Percentiles rank a stretch among this genome's conserved stretches.
Conservation (phyloP, 1,140 invertebrate species). For the Megathymus violae region DNA sequence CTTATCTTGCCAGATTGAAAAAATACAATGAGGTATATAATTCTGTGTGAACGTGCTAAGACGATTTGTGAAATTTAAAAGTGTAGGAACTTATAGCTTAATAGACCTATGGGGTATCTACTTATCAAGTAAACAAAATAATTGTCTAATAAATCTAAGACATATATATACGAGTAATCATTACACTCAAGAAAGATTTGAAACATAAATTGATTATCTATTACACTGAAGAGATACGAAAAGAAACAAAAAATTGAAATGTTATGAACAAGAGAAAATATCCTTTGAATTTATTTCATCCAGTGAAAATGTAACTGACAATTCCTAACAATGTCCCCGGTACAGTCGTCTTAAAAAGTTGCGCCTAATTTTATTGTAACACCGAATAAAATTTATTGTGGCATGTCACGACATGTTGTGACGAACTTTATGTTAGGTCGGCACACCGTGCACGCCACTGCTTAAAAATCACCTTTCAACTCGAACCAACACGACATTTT, state of each 20-base stretch:
- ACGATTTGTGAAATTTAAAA: no score
- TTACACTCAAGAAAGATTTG: no score
- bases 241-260: slow-evolving; percentile 22
- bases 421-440: slow-evolving; percentile 27
- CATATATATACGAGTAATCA: no score
- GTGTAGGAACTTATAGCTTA: no score
- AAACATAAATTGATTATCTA: no score
- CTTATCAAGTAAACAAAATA: no score
- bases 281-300: slow-evolving; percentile 32
- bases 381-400: slow-evolving; percentile 33
- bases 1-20: no score
- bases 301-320: slow-evolving; percentile 32
- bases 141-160: no score
- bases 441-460: slow-evolving; percentile 26
- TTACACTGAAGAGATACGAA: neutral
- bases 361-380: slow-evolving; percentile 34
- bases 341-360: slow-evolving; percentile 34
- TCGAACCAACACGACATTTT: slow-evolving; percentile 29
- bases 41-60: no score
- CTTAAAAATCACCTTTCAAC: slow-evolving; percentile 32
- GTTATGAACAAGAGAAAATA: slow-evolving; percentile 28
- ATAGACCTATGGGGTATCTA: no score
- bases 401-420: slow-evolving; percentile 30
- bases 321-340: slow-evolving; percentile 32
- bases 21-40: no score